Percentiles rank a stretch among this genome's conserved stretches.
Conservation (phyloP, 2,113 vertebrate species). For the Motacilla tschutschensis region DNA sequence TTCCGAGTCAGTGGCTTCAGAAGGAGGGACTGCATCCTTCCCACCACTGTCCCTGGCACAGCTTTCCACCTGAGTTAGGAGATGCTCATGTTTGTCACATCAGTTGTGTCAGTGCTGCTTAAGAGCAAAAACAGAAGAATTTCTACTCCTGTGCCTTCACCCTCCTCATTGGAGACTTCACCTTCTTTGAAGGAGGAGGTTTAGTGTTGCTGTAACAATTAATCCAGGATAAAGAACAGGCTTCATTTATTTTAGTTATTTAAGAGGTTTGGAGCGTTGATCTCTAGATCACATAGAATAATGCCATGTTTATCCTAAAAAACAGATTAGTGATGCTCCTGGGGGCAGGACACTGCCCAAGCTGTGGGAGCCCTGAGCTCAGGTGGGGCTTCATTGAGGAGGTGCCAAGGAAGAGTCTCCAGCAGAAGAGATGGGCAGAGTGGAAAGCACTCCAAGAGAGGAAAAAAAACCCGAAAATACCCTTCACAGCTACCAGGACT, state of each 20-base stretch:
- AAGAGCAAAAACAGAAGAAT: not conserved
- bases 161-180: not conserved
- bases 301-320: not conserved
- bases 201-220: not conserved
- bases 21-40: not conserved
- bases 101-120: not conserved
- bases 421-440: not conserved
- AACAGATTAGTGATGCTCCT: not conserved
- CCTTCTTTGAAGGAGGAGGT: not conserved
- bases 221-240: not conserved
- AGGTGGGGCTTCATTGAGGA: not conserved
- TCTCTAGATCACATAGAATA: not conserved
- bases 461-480: not conserved
- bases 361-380: not conserved
- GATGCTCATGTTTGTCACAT: not conserved
- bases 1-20: not conserved
- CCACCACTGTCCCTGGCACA: not conserved
- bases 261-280: not conserved
- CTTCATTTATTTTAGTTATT: not conserved
- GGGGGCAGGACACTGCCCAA: not conserved
- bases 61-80: not conserved
- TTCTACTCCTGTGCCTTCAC: not conserved
- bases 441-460: not conserved
- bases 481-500: not conserved
- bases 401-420: not conserved